Evolutionary conservation across 2,113 vertebrate genomes (phyloP), one percentile per base, ranked within the genome.

Genomic region (Hippocampus zosterae): DNA sequence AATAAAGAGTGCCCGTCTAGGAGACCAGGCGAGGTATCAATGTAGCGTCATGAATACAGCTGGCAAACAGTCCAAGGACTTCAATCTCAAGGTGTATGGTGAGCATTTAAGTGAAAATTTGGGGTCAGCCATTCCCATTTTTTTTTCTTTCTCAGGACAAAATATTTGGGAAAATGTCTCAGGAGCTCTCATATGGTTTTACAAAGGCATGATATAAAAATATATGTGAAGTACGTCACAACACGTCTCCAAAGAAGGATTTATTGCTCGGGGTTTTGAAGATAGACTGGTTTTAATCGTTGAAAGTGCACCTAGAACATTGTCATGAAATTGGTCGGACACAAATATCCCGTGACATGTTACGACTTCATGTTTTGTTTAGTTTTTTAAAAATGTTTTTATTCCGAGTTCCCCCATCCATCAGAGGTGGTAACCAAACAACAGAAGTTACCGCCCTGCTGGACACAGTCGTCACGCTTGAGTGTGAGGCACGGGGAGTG

Each of bases 1-100:
- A 79, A 92, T 99, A 75, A 95, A 91, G 85, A 93, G 81, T 9
- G 88, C 90, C 11, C 94, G 94, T 67, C 93, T 96, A 63, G 88
- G 91, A 64, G 97, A 99, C 84, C 95, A 96, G 85, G 97, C 95
- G 0, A 93, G 84, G 25, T 99, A 98, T 75, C 96, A 97, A 76
- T 99, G 97, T 69, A 88, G 90, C 0, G 96, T 90, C 55, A 88
- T 86, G 40, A 99, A 96, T 65, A 63, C 90, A 41, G 97, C 95
- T 46, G 97, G 97, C 40, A 95, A 95, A 70, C 93, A 94, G 85
- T 84, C 91, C 73, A 98, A 93, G 77, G 95, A 96, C 11, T 90
- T 94, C 74, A 97, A 91, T 72, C 89, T 99, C 59, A 83, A 86
- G 8, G 76, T 99, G 40, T 91, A 94, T 0, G 92, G 97, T 99